A percentile compares a stretch with the other conserved stretches of the same genome.
phyloP scores from a whole-genome alignment of 2,113 vertebrate genomes.

The Platanista minor region DNA sequence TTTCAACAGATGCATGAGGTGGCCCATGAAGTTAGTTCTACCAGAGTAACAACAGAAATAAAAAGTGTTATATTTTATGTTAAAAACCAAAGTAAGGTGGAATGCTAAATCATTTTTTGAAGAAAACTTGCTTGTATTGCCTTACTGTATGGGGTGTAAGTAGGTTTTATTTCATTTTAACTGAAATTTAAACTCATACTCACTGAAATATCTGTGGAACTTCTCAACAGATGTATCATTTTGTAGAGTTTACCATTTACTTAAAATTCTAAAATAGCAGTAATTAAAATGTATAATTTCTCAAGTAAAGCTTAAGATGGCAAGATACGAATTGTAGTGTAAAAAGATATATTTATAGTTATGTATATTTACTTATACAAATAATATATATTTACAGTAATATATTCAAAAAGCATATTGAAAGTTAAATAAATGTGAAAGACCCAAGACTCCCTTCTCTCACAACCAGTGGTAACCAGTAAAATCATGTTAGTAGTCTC shows the following conservation, averaged over 20 bases:
- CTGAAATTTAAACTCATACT: background rate
- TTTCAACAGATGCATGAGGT: background rate
- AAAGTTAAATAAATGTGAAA: background rate
- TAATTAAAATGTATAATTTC: background rate
- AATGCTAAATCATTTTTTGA: background rate
- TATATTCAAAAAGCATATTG: background rate
- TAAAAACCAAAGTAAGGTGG: background rate
- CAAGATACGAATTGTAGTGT: background rate
- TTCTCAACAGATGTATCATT: background rate
- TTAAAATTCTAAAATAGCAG: background rate
- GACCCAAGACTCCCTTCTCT: background rate
- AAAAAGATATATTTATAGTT: background rate
- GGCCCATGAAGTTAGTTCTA: background rate
- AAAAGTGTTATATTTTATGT: background rate
- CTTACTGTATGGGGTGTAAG: background rate
- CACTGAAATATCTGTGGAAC: background rate
- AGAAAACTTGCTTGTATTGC: background rate
- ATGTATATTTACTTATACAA: background rate
- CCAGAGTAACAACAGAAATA: background rate
- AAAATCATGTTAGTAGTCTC: background rate
- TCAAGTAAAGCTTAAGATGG: background rate
- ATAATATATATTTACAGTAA: background rate
- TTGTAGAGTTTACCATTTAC: background rate
- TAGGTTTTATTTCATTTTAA: background rate
- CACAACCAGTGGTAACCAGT: background rate